Conservation (phyloP, 2,113 vertebrate species). For the Beaufortia kweichowensis region DNA sequence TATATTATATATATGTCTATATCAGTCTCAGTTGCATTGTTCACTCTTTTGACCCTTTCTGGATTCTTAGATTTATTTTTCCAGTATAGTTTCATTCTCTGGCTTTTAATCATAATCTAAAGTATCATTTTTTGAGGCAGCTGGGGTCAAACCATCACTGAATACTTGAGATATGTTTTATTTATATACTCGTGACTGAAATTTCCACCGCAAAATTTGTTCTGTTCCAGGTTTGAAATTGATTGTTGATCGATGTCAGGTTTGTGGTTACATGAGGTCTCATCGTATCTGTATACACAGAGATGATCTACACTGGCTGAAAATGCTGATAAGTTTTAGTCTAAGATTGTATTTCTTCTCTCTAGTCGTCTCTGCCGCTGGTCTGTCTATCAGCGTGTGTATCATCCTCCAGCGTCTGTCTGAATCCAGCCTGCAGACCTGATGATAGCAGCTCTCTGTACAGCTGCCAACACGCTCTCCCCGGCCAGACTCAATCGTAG, state of each 20-base stretch:
- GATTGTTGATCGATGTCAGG: conserved; percentile 1
- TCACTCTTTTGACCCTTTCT: neutral
- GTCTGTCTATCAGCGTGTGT: conserved; percentile 12
- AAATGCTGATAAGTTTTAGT: conserved; percentile 5
- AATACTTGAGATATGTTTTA: neutral
- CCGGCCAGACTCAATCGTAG: neutral
- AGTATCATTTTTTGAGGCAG: too few relatives aligned
- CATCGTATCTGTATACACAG: neutral
- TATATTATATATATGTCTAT: too few relatives aligned
- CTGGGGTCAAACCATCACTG: neutral
- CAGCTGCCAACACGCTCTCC: conserved; percentile 22
- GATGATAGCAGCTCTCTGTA: conserved; percentile 33
- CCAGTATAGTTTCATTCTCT: neutral
- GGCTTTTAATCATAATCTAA: too few relatives aligned
- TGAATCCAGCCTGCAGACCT: conserved; percentile 12
- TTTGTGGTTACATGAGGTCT: neutral
- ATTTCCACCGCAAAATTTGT: neutral
- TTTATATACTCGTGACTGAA: neutral
- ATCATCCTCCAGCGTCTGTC: conserved; percentile 30
- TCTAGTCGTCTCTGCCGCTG: neutral
- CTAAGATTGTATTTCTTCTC: neutral
- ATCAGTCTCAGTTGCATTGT: neutral
- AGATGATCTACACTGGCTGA: neutral
- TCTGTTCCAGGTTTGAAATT: neutral
- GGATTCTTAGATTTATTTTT: neutral